These are phyloP conservation scores for Acropora tenuis DNA, from an alignment of 64 coral and sea anemone genomes.

Conservation along the genomic window DNA sequence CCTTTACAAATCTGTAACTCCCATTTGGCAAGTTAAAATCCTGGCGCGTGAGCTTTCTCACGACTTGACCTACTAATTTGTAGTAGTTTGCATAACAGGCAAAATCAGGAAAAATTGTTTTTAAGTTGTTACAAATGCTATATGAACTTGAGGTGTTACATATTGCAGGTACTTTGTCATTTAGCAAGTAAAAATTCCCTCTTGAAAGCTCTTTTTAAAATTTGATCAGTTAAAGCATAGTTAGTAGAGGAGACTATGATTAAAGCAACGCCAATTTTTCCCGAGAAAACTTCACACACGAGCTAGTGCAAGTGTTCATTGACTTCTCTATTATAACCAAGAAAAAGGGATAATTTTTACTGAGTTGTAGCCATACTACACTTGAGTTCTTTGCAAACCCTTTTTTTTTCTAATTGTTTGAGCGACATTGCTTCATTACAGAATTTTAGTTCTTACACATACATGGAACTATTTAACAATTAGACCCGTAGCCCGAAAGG, in stretches of 20 bases:
- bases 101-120: not conserved
- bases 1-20: slow-evolving; percentile 1
- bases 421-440: not conserved
- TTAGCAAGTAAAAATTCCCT: not conserved
- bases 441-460: not conserved
- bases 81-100: not conserved
- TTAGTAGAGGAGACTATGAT: not conserved
- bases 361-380: not conserved
- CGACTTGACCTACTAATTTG: not conserved
- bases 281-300: not conserved
- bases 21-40: slow-evolving; percentile 17
- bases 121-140: not conserved
- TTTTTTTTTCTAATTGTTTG: not conserved
- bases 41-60: not conserved
- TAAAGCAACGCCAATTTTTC: not conserved
- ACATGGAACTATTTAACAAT: too few relatives aligned
- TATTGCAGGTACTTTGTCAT: not conserved
- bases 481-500: too few relatives aligned
- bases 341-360: not conserved
- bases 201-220: not conserved
- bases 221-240: not conserved
- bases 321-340: not conserved
- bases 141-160: not conserved
- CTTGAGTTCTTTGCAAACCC: not conserved
- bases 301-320: not conserved